phyloP scores from a whole-genome alignment of 2,113 vertebrate species.

The Microtus ochrogaster region DNA sequence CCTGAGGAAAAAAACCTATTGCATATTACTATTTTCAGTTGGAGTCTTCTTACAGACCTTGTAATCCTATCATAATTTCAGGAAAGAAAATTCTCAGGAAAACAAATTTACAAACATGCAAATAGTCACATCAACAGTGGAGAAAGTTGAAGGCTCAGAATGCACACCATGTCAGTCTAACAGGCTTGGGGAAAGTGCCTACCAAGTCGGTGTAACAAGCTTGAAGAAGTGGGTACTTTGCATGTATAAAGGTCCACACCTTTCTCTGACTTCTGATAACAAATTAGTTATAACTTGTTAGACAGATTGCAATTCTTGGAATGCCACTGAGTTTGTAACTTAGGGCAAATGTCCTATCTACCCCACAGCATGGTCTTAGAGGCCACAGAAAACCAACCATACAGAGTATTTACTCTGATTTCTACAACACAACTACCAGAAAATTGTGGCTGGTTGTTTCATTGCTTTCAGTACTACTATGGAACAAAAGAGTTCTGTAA shows the following conservation, averaged over 20 bases:
- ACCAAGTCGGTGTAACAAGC: neutral
- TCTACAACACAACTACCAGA: neutral
- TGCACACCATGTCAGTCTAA: neutral
- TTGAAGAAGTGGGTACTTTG: neutral
- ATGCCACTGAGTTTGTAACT: constrained; percentile 55
- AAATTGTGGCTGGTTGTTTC: neutral
- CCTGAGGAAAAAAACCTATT: neutral
- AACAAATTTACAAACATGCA: neutral
- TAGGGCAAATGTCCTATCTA: constrained; percentile 13
- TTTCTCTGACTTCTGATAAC: neutral
- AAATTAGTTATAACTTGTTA: neutral
- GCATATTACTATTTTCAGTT: neutral
- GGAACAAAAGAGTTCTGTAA: neutral
- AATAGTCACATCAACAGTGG: neutral
- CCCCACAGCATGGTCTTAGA: neutral
- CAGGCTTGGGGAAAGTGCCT: neutral
- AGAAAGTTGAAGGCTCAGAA: neutral
- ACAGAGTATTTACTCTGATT: neutral
- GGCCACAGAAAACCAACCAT: neutral
- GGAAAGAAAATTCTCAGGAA: neutral
- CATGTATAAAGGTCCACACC: neutral
- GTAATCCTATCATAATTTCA: constrained; percentile 14
- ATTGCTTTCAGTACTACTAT: neutral
- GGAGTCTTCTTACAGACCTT: neutral
- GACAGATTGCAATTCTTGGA: constrained; percentile 50